phyloP scores from a whole-genome alignment of 2,113 vertebrate species.

The Andinoacara biseriatus region DNA sequence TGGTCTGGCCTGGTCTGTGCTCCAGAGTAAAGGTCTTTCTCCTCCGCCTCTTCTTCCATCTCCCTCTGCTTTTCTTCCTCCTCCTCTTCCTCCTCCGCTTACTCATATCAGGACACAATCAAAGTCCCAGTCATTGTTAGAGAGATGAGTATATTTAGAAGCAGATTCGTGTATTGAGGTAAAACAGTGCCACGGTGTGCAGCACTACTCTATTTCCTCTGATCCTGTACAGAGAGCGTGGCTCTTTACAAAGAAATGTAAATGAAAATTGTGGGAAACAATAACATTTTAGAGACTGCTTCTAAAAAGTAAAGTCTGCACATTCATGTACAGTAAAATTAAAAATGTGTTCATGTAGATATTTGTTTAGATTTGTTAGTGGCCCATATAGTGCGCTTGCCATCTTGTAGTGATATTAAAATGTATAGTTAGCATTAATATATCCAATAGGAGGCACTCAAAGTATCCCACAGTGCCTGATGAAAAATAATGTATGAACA shows the following conservation, averaged over 20 bases:
- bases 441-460: background rate
- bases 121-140: slow-evolving; percentile 12
- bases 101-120: slow-evolving; percentile 37
- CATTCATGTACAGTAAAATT: no score
- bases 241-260: no score
- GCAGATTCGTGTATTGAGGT: slow-evolving; percentile 1
- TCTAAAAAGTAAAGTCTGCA: background rate
- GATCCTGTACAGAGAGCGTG: background rate
- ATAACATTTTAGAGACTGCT: background rate
- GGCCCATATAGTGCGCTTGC: background rate
- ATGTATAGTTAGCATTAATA: background rate
- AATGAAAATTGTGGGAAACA: no score
- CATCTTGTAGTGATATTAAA: background rate
- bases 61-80: slow-evolving; percentile 17
- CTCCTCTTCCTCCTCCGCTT: slow-evolving; percentile 12
- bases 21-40: slow-evolving; percentile 68
- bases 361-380: background rate
- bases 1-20: slow-evolving; percentile 73
- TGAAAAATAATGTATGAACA: background rate
- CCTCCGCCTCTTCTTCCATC: slow-evolving; percentile 27
- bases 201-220: background rate
- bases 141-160: slow-evolving; percentile 30
- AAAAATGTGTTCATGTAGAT: background rate
- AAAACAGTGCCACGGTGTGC: background rate
- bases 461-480: background rate